Base-by-base conservation (phyloP, 2,113 vertebrate species). In the Emberiza fucata region DNA sequence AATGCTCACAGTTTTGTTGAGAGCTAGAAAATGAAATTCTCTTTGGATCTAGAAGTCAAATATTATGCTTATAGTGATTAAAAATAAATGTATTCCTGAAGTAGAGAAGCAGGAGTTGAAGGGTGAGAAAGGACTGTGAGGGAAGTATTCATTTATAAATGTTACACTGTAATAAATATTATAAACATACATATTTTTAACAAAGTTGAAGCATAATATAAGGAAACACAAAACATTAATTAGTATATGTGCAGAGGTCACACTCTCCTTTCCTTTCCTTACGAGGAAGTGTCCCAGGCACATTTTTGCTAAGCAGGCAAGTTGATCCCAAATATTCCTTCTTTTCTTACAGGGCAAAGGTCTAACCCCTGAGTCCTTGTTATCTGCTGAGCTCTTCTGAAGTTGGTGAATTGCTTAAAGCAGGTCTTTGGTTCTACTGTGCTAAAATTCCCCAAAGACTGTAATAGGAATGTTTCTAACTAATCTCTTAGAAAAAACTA, bases 321-420 rank as follows among this genome's bases (percentile, higher is more conserved):
- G 48, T 63, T 92, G 60, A 59, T 86, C 42, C 37, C 64, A 81
- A 87, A 65, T 61, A 51, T 40, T 90, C n/a, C 57, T 80, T 27
- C 18, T 42, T 51, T 76, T 87, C 40, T 63, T 64, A 14, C 22
- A 72, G 82, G 56, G 42, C 81, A 90, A 87, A 95, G 71, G 63
- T 82, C 73, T 81, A 31, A 51, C 64, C 72, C 59, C 14, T 40
- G 65, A 91, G 81, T 64, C 65, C 77, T 92, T 92, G 69, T 89
- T 92, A 92, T 89, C 61, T 95, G 61, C 63, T 86, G 87, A 94
- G 73, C 27, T 86, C 63, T 64, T 95, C 77, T 92, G 64, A 94
- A 91, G 45, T 77, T 37, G 70, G 39, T 35, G 64, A 95, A 90
- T 86, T 94, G 61, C 83, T 92, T 87, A 86, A 94, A 81, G 79